Evolutionary conservation across 2,113 vertebrate genomes (phyloP), one percentile per base, ranked within the genome.

Genomic region (Scartelaos histophorus): DNA sequence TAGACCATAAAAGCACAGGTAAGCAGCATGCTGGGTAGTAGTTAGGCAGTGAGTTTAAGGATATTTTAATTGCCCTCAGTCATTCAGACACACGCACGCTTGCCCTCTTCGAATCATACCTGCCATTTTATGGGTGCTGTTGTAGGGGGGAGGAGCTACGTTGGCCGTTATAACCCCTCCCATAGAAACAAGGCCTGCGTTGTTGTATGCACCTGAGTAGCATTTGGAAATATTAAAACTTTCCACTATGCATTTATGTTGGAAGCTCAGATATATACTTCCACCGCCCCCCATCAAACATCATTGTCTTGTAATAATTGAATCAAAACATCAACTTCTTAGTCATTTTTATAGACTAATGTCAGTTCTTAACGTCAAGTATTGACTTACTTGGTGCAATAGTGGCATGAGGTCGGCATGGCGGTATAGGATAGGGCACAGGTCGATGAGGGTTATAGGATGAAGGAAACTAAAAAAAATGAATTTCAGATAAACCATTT

Each of bases 401-500:
- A 70, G 97, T 97, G 84, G 97, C 96, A 25, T 99, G 98, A 35
- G 97, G 96, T 80, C 96, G 93, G 82, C 98, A 99, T 0, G 98
- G 98, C 67, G 98, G 98, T 86, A 99, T 99, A 0, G 98, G 98
- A 61, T 99, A 99, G 21, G 98, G 98, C 85, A 99, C 95, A 71
- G 98, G 98, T 68, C 96, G 96, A 86, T 98, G 96, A 66, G 97
- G 97, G 81, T 98, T 98, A 83, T 98, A 98, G 15, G 95, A 94
- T 76, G 96, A 95, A 80, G 98, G 98, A 81, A 97, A 96, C 97
- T 98, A 47, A 5, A 83, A 43, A 57, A 71, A 61, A 2, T 34
- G 13, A 34, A 17, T 35, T 17, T 61, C 15, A 17, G 34, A 34
- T 34, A 17, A 34, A 61, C 15, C 2, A 34, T 34, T 25, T 17